phyloP scores from a whole-genome alignment of 1,140 invertebrate genomes.

The Brachionus calyciflorus region DNA sequence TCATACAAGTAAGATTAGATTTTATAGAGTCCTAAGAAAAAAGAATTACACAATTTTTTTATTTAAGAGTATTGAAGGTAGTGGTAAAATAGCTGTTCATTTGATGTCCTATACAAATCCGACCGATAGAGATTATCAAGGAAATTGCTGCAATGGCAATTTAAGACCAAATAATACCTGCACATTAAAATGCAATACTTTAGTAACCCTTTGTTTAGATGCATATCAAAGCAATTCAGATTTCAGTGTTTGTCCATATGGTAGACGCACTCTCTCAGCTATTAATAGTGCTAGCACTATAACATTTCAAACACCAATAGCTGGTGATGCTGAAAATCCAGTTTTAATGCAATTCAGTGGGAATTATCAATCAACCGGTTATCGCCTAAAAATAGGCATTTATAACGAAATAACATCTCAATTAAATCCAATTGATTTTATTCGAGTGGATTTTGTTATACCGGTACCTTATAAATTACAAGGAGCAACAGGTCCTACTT shows the following conservation, averaged over 20 bases:
- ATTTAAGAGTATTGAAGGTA: not conserved
- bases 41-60: not conserved
- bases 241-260: slow-evolving; percentile 42
- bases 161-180: not conserved
- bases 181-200: slow-evolving; percentile 24
- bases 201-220: slow-evolving; percentile 37
- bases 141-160: slow-evolving; percentile 38
- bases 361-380: slow-evolving; percentile 42
- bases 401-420: slow-evolving; percentile 39
- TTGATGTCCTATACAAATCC: slow-evolving; percentile 31
- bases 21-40: not conserved
- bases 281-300: slow-evolving; percentile 14
- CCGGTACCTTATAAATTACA: not conserved
- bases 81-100: slow-evolving; percentile 46
- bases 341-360: slow-evolving; percentile 5
- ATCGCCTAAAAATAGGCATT: slow-evolving; percentile 39
- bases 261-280: slow-evolving; percentile 26
- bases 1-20: slow-evolving; percentile 7
- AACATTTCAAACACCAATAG: slow-evolving; percentile 7
- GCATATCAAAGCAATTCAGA: slow-evolving; percentile 23
- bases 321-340: slow-evolving; percentile 39
- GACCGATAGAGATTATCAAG: slow-evolving; percentile 15
- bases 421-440: slow-evolving; percentile 28
- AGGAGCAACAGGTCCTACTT: not conserved
- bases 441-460: slow-evolving; percentile 37